Conservation (phyloP, 1,140 invertebrate genomes). For the Rhagoletis pomonella region DNA sequence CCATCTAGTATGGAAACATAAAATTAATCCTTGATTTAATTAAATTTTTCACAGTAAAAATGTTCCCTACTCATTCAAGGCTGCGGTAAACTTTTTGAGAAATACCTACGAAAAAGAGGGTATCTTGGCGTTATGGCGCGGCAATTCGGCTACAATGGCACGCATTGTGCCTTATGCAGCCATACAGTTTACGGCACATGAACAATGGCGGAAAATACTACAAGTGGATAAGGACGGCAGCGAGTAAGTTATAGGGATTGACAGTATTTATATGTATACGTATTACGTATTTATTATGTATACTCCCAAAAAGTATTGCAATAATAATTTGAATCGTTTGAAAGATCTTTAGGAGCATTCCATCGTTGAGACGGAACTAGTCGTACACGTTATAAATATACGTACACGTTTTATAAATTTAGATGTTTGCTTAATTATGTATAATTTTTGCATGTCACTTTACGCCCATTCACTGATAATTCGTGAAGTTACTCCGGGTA, state of each 20-base stretch:
- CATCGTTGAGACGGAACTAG: too few species aligned
- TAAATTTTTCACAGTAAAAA: constrained; percentile 75
- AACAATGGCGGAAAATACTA: constrained; percentile 94
- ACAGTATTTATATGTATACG: not conserved
- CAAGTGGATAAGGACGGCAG: constrained; percentile 78
- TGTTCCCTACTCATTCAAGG: constrained; percentile 85
- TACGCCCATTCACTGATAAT: too few species aligned
- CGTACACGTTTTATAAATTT: too few species aligned
- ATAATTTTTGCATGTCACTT: too few species aligned
- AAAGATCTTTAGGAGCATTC: too few species aligned
- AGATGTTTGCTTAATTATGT: too few species aligned
- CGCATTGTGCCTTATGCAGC: constrained; percentile 97
- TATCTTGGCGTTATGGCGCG: constrained; percentile 91
- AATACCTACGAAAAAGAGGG: constrained; percentile 85
- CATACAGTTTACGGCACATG: constrained; percentile 97
- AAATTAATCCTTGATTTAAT: not conserved
- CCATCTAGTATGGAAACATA: not conserved
- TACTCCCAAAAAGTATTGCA: not conserved
- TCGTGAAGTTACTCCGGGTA: too few species aligned
- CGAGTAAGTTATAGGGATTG: constrained; percentile 75
- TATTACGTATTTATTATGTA: not conserved
- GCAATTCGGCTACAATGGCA: constrained; percentile 98
- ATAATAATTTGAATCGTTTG: too few species aligned
- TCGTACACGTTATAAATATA: too few species aligned
- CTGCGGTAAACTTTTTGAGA: constrained; percentile 86